phyloP scores from a whole-genome alignment of 2,888 invertebrate genomes.

The Rutpela maculata region DNA sequence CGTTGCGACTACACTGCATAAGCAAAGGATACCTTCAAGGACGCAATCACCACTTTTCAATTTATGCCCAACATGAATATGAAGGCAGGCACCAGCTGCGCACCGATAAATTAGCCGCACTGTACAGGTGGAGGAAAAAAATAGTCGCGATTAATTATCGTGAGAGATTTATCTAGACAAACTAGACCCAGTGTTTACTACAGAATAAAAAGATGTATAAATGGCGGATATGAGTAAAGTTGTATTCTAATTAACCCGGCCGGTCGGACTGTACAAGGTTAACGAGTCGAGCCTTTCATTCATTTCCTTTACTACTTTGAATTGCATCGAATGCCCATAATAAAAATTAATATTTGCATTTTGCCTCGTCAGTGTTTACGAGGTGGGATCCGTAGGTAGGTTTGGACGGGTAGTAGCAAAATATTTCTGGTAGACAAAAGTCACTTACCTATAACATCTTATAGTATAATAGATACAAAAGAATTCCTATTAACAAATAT shows the following conservation, averaged over 20 bases:
- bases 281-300: conserved; percentile 58
- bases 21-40: neutral
- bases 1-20: neutral
- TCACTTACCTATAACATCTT: too few relatives aligned
- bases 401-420: neutral
- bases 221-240: conserved; percentile 36
- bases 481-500: too few relatives aligned
- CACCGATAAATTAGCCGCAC: neutral
- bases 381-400: neutral
- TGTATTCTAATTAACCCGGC: conserved; percentile 51
- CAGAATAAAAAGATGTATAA: conserved; percentile 26
- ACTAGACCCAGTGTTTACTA: conserved; percentile 20
- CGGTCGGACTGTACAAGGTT: conserved; percentile 56
- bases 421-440: too few relatives aligned
- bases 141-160: conserved; percentile 9
- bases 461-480: too few relatives aligned
- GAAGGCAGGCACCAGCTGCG: neutral
- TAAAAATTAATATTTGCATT: conserved; percentile 31
- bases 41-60: neutral
- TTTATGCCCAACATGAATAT: neutral
- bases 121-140: neutral
- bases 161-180: conserved; percentile 32
- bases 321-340: conserved; percentile 26
- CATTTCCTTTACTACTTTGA: conserved; percentile 52
- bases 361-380: conserved; percentile 29